Percentiles rank a stretch among this genome's conserved stretches.
phyloP scores from a whole-genome alignment of 2,888 invertebrate genomes.

The Molorchus minor region DNA sequence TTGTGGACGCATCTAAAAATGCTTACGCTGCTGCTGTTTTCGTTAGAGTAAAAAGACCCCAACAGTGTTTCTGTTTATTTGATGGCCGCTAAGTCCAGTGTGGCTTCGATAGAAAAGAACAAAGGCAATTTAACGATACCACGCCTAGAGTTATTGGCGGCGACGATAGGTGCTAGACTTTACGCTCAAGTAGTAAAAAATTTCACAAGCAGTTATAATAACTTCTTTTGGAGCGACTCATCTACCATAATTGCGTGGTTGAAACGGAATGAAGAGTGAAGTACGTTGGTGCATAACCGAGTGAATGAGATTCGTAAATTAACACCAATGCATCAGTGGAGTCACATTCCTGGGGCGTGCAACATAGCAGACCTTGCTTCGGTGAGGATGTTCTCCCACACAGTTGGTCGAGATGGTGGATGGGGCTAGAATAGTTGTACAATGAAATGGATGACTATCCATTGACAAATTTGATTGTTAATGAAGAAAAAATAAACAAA shows the following conservation, averaged over 20 bases:
- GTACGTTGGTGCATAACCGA: constrained; percentile 48
- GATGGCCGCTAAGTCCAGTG: constrained; percentile 35
- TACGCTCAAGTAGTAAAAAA: constrained; percentile 9
- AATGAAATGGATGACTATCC: background rate
- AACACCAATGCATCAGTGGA: constrained; percentile 40
- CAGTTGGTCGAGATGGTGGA: constrained; percentile 14
- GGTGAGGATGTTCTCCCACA: constrained; percentile 5
- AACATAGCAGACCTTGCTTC: constrained; percentile 41
- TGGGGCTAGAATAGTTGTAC: constrained; percentile 4
- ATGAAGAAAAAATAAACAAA: constrained; percentile 3
- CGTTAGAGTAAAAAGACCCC: background rate
- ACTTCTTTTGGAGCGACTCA: constrained; percentile 47
- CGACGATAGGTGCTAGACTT: constrained; percentile 25
- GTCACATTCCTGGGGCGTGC: constrained; percentile 46
- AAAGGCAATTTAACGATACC: constrained; percentile 29
- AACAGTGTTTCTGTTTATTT: constrained; percentile 16
- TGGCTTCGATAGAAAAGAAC: constrained; percentile 33
- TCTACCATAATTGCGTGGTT: constrained; percentile 50
- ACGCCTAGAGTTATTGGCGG: constrained; percentile 29
- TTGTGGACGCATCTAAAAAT: constrained; percentile 30
- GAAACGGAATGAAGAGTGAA: constrained; percentile 42
- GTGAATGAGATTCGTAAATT: constrained; percentile 47
- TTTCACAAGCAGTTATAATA: constrained; percentile 7
- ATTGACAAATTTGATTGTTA: constrained; percentile 1
- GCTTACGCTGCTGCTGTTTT: constrained; percentile 45